These are phyloP conservation scores for Coremacera marginata DNA, from an alignment of 2,888 invertebrate genomes.

Conservation along the genomic window DNA sequence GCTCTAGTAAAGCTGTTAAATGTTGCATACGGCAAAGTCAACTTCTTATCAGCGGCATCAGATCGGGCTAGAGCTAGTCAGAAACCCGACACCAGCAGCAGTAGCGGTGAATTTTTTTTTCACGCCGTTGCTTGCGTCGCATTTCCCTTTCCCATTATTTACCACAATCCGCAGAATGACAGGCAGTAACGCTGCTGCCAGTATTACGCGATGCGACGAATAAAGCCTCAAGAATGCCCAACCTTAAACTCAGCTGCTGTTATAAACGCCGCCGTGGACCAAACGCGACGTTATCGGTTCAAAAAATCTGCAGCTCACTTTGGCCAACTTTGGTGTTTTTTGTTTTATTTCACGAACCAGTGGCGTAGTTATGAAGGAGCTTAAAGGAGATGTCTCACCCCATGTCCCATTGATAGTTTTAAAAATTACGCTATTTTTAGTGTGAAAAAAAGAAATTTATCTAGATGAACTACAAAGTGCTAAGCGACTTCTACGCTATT, in stretches of 20 bases:
- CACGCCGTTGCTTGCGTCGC: background rate
- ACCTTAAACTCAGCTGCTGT: constrained; percentile 29
- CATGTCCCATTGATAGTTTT: no score
- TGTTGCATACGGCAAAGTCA: constrained; percentile 41
- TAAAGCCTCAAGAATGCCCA: background rate
- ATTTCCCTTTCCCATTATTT: background rate
- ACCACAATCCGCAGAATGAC: background rate
- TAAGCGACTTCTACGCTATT: no score
- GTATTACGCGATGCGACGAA: background rate
- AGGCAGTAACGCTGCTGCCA: constrained; percentile 39
- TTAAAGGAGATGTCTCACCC: no score
- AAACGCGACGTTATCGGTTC: background rate
- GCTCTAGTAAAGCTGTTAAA: constrained; percentile 6
- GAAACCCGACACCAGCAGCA: constrained; percentile 17
- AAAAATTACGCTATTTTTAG: no score
- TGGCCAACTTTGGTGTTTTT: background rate
- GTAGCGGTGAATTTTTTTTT: background rate
- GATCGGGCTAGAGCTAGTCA: constrained; percentile 8
- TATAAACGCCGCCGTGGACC: background rate
- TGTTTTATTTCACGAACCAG: no score
- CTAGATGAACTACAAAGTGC: no score
- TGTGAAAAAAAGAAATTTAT: no score
- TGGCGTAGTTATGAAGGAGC: no score
- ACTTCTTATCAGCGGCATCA: constrained; percentile 36
- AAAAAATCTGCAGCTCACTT: constrained; percentile 10